These are phyloP conservation scores for Gymnocypris eckloni DNA, from an alignment of 2,797 vertebrate genomes.

Conservation along the genomic window DNA sequence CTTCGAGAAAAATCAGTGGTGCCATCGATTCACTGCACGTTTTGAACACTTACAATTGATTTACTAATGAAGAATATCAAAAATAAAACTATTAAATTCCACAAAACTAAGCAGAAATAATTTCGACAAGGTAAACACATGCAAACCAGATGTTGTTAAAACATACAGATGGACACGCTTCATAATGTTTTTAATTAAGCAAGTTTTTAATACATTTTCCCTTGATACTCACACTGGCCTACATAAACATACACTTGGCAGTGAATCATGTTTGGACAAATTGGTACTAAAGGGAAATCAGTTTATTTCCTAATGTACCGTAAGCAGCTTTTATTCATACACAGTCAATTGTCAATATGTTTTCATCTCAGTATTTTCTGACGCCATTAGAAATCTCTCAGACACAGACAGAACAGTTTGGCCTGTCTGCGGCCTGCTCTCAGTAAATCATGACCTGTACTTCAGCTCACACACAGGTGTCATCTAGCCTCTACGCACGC, in stretches of 20 bases:
- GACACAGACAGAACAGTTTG: slow-evolving; percentile 34
- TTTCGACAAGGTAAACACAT: neutral
- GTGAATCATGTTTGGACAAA: neutral
- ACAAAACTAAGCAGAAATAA: neutral
- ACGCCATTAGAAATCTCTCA: slow-evolving; percentile 8
- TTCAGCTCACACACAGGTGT: slow-evolving; percentile 69
- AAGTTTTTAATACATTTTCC: neutral
- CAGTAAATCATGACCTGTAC: slow-evolving; percentile 70
- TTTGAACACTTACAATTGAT: neutral
- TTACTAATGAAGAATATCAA: neutral
- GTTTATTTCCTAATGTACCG: neutral
- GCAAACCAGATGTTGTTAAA: neutral
- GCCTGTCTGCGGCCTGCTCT: slow-evolving; percentile 33
- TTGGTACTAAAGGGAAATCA: neutral
- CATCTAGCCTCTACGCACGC: slow-evolving; percentile 63
- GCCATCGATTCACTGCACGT: neutral
- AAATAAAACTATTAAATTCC: neutral
- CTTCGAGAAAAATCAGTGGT: neutral
- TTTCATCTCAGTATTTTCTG: neutral
- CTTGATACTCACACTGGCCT: neutral
- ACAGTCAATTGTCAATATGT: neutral
- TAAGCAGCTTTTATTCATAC: neutral
- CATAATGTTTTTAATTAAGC: neutral
- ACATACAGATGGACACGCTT: neutral
- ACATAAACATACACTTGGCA: neutral